These are phyloP conservation scores for Batillaria attramentaria DNA, from an alignment of 1,140 invertebrate genomes.

Conservation along the genomic window DNA sequence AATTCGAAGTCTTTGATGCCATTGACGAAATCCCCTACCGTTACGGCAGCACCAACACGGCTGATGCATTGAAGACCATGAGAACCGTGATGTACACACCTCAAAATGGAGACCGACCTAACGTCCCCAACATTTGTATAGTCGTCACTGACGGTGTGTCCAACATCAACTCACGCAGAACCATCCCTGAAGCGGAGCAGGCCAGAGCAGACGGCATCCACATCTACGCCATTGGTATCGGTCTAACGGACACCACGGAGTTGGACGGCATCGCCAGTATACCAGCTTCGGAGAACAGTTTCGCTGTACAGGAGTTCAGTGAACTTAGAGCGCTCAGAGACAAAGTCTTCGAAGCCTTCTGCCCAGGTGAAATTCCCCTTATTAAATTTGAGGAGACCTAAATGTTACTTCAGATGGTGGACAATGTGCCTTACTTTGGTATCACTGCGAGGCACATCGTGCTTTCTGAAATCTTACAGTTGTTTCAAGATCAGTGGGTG, in stretches of 20 bases:
- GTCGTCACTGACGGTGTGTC: constrained; percentile 64
- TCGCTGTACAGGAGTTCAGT: constrained; percentile 53
- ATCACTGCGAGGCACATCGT: too few species aligned
- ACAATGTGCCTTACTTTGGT: too few species aligned
- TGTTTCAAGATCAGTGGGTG: not conserved
- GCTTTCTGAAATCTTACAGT: not conserved
- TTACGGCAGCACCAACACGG: constrained; percentile 62
- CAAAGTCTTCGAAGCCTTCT: constrained; percentile 52
- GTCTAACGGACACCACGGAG: constrained; percentile 51
- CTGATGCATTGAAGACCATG: constrained; percentile 55
- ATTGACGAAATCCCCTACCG: constrained; percentile 53
- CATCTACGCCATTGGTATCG: constrained; percentile 62
- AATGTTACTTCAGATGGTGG: not conserved
- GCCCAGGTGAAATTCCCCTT: constrained; percentile 31
- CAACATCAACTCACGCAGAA: constrained; percentile 60
- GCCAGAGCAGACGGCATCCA: constrained; percentile 47
- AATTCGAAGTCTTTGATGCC: constrained; percentile 40
- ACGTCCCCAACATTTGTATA: constrained; percentile 56
- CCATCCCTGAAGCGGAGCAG: constrained; percentile 57
- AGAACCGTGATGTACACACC: constrained; percentile 50
- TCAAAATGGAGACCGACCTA: constrained; percentile 55
- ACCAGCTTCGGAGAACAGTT: constrained; percentile 47
- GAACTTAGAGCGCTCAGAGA: constrained; percentile 49
- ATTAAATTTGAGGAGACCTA: not conserved
- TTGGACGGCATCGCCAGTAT: constrained; percentile 50